Conservation (phyloP, 2,113 vertebrate species). For the Myotis lucifugus region DNA sequence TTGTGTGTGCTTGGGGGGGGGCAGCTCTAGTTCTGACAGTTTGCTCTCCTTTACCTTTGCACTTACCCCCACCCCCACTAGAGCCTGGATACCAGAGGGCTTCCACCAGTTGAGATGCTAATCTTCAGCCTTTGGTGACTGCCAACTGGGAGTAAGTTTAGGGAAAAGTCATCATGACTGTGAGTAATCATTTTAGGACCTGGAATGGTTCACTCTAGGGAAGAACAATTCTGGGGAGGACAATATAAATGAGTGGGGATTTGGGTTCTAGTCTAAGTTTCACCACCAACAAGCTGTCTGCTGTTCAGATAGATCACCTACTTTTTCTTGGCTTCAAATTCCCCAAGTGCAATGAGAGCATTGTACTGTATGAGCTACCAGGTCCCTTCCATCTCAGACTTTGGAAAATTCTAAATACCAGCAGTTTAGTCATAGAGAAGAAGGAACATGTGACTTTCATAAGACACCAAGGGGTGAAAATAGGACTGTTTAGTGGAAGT, state of each 20-base stretch:
- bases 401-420: constrained; percentile 10
- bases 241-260: neutral
- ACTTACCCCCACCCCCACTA: neutral
- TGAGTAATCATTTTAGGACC: neutral
- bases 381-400: neutral
- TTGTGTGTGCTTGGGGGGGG: neutral
- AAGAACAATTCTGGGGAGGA: neutral
- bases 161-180: neutral
- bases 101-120: neutral
- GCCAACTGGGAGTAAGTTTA: neutral
- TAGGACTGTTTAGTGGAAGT: neutral
- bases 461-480: neutral
- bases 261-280: constrained; percentile 2
- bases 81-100: neutral
- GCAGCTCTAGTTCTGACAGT: neutral
- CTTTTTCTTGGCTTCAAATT: neutral
- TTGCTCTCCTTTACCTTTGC: neutral
- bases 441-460: neutral
- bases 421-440: neutral
- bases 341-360: neutral
- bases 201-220: neutral
- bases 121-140: neutral
- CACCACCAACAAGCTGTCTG: neutral
- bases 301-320: neutral
- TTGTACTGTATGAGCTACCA: neutral